Base-by-base conservation (phyloP, 2,797 vertebrate genomes). In the Brotula barbata region DNA sequence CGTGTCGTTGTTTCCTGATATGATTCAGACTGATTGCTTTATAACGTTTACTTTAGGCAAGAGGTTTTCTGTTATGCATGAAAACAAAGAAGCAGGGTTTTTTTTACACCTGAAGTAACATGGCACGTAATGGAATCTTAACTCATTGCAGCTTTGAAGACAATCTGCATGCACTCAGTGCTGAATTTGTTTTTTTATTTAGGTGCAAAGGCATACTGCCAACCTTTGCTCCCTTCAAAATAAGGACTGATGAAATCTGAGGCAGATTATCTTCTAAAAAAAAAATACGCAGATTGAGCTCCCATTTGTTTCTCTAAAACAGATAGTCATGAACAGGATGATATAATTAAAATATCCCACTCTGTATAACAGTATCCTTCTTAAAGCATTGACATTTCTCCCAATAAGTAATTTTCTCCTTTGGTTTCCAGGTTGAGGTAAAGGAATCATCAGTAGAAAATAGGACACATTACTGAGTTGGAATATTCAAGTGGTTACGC, bases 381-480 rank as follows among this genome's bases (percentile, higher is more conserved):
- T 3, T 47, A 16, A 53, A 53, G 45, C 47, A 45, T 40, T 41
- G n/a, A 59, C 33, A 48, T 7, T 19, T 16, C 25, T 15, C 14
- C n/a, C 14, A 37, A n/a, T n/a, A n/a, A n/a, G n/a, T n/a, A n/a
- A 8, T 1, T 10, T n/a, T 31, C 21, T 58, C 19, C 60, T 72
- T 72, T 65, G 58, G 61, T 37, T 60, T 31, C 10, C 41, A 58
- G 16, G 41, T 23, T 64, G 61, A 75, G 53, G 60, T 63, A 60
- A 52, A 71, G 16, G 55, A n/a, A 45, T 15, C 15, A n/a, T 36
- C n/a, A 47, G 1, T 34, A 41, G 19, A 44, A 28, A 43, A 61
- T 68, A 31, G 20, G 48, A 51, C 7, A 42, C 59, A 28, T 47
- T 16, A 16, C 45, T 21, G 31, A 43, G 33, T 12, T 20, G 13